Base-by-base conservation (phyloP, 2,888 invertebrate genomes). In the Drosophila testacea region DNA sequence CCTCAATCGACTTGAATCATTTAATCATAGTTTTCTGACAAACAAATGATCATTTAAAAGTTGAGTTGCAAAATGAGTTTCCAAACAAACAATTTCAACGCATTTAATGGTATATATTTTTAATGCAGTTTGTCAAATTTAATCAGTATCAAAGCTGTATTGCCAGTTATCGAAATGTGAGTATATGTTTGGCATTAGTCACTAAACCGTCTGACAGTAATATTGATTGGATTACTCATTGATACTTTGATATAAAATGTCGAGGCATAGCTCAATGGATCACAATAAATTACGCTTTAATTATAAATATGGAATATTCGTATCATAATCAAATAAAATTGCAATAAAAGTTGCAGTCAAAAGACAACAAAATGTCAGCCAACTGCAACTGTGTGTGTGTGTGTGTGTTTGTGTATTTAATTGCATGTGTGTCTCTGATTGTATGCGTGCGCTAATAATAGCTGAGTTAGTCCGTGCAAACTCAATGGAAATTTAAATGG, bases 391-490 rank as follows among this genome's bases (percentile, higher is more conserved):
- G 27, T 27, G 36, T 38, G 22, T 50, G 46, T 11, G 46, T 11
- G 52, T 39, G 39, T 5, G 52, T 41, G 39, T 28, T 2, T 5
- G 32, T 32, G 22, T 3, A 22, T 22, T 34, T 44, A 36, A 13
- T 34, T 44, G 34, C 44, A 36, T 36, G 36, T 34, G 42, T 52
- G 51, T 27, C 9, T 52, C 4, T 36, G 36, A 10, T 16, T 27
- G 52, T 10, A 13, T 34, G 42, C 16, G 32, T 44, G 27, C 51
- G 56, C 59, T 57, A 60, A 67, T 67, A 64, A 67, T 64, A 59
- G 55, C 41, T 6, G 16, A 65, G 51, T 13, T 47, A 22, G 46
- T 34, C 39, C 42, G 27, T 27, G 39, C 46, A 64, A 39, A 34
- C 22, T 39, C 41, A 52, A 46, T 30, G 13, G 57, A 63, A 66